Evolutionary conservation across 1,140 invertebrate genomes (phyloP).

Genomic region (Pachyrhynchus sulphureomaculatus): DNA sequence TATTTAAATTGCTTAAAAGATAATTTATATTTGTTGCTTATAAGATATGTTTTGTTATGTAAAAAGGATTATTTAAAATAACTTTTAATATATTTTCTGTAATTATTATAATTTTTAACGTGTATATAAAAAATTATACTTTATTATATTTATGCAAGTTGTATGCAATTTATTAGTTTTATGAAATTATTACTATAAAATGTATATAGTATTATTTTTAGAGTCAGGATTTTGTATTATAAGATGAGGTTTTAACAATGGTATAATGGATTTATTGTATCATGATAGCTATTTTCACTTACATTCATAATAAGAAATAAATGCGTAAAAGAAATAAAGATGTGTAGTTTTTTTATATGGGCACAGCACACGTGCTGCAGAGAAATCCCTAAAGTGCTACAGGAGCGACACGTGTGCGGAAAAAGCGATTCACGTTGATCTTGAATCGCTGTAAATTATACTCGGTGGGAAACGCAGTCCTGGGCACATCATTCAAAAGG

Average conservation of each 20-base stretch:
- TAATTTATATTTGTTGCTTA: constrained; percentile 27
- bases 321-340: constrained; percentile 6
- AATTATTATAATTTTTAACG: constrained; percentile 19
- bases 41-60: constrained; percentile 23
- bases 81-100: constrained; percentile 26
- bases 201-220: constrained; percentile 37
- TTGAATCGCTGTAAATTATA: too few relatives aligned
- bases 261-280: constrained; percentile 42
- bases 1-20: constrained; percentile 21
- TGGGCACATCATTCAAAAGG: too few relatives aligned
- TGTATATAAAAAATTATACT: constrained; percentile 18
- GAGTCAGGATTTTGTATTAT: constrained; percentile 38
- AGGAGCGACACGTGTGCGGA: too few relatives aligned
- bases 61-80: constrained; percentile 24
- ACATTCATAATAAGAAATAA: constrained; percentile 43
- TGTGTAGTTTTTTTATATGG: background rate
- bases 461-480: too few relatives aligned
- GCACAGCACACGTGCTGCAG: too few relatives aligned
- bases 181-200: constrained; percentile 15
- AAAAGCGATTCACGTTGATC: too few relatives aligned
- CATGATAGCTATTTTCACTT: constrained; percentile 45
- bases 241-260: constrained; percentile 31
- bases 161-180: constrained; percentile 23
- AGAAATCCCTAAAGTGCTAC: too few relatives aligned
- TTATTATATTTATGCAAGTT: constrained; percentile 14